Conservation (phyloP, 2,888 invertebrate genomes). For the Eurytoma californica region DNA sequence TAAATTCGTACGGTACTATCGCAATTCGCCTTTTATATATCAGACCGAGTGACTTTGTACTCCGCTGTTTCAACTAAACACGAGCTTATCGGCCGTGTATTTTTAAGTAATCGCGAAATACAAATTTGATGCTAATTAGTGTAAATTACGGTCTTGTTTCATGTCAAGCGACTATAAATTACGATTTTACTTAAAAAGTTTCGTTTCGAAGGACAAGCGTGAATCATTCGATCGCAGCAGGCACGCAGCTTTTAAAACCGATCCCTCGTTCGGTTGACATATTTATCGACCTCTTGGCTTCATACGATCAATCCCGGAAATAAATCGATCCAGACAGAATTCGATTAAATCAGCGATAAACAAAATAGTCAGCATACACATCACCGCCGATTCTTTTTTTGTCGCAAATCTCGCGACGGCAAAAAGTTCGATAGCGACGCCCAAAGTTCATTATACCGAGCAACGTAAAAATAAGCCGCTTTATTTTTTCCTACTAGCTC, state of each 20-base stretch:
- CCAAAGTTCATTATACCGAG: constrained; percentile 33
- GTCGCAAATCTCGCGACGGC: too few species aligned
- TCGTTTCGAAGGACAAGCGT: too few species aligned
- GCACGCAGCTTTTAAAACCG: too few species aligned
- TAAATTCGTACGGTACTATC: constrained; percentile 11
- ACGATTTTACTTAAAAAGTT: background rate
- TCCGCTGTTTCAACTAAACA: constrained; percentile 5
- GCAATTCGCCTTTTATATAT: constrained; percentile 10
- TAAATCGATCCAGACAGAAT: background rate
- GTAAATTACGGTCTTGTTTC: constrained; percentile 17
- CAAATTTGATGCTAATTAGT: constrained; percentile 44
- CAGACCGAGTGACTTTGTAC: constrained; percentile 33
- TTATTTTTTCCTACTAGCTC: background rate
- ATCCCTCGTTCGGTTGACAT: too few species aligned
- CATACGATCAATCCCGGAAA: background rate
- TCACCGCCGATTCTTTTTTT: background rate
- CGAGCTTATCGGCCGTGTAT: background rate
- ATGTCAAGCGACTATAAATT: constrained; percentile 18
- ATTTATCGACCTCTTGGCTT: too few species aligned
- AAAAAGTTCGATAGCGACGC: constrained; percentile 4
- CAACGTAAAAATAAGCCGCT: background rate
- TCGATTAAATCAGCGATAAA: too few species aligned
- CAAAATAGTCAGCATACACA: too few species aligned
- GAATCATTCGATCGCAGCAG: too few species aligned
- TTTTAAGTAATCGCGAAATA: constrained; percentile 33